Evolutionary conservation across 2,113 vertebrate species (phyloP).

Genomic region (Antechinus flavipes): DNA sequence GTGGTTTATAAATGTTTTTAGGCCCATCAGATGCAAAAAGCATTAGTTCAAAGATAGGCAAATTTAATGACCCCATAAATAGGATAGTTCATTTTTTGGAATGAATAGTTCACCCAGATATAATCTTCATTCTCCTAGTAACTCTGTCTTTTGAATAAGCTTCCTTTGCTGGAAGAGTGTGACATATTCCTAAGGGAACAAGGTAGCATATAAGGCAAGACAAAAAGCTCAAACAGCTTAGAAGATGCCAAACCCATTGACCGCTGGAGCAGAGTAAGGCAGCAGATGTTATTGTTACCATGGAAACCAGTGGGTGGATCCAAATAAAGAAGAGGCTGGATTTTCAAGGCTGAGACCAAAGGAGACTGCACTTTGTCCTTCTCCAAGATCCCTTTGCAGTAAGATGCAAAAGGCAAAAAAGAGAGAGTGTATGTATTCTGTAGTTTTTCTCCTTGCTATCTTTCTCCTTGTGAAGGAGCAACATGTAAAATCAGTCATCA

Average conservation of each 20-base stretch:
- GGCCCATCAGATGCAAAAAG: slow-evolving; percentile 27
- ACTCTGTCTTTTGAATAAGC: slow-evolving; percentile 33
- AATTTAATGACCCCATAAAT: background rate
- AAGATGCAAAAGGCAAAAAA: background rate
- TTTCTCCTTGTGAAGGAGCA: slow-evolving; percentile 14
- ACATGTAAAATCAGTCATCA: background rate
- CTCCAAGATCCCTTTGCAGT: slow-evolving; percentile 13
- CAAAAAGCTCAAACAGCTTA: background rate
- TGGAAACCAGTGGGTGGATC: slow-evolving; percentile 59
- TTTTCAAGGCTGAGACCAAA: slow-evolving; percentile 57
- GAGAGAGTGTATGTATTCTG: background rate
- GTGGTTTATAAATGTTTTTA: slow-evolving; percentile 22
- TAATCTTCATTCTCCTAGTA: slow-evolving; percentile 19
- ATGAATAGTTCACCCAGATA: background rate
- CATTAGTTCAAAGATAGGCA: slow-evolving; percentile 44
- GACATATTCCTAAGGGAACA: slow-evolving; percentile 19
- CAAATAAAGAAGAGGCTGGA: slow-evolving; percentile 49
- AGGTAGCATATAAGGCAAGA: slow-evolving; percentile 41
- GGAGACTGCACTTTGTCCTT: slow-evolving; percentile 55
- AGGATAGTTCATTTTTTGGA: slow-evolving; percentile 20
- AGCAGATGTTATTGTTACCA: slow-evolving; percentile 70
- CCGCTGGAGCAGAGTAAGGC: slow-evolving; percentile 62
- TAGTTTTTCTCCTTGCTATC: background rate
- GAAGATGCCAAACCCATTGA: slow-evolving; percentile 60
- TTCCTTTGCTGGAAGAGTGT: slow-evolving; percentile 24